phyloP scores from a whole-genome alignment of 2,113 vertebrate genomes.

The Lepisosteus osseus region DNA sequence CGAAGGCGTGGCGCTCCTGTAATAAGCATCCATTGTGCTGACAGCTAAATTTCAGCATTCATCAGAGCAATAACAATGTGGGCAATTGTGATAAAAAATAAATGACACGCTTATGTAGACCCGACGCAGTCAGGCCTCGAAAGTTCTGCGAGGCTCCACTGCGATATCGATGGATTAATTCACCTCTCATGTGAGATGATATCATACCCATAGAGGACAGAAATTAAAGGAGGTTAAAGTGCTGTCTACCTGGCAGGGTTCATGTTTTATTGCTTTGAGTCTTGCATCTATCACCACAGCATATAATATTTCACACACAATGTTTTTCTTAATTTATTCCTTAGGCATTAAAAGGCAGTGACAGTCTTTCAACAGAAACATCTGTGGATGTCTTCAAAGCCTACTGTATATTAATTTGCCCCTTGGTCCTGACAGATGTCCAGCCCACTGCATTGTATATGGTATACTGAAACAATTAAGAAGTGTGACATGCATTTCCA shows the following conservation, averaged over 20 bases:
- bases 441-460: background rate
- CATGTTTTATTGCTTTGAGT: conserved; percentile 52
- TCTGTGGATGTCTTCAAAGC: background rate
- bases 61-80: conserved; percentile 32
- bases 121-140: conserved; percentile 46
- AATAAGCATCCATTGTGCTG: conserved; percentile 79
- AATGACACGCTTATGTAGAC: conserved; percentile 60
- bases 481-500: no score
- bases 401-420: background rate
- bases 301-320: background rate
- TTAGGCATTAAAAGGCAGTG: background rate
- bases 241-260: conserved; percentile 46
- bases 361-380: background rate
- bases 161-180: conserved; percentile 49
- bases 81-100: conserved; percentile 54
- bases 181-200: conserved; percentile 61
- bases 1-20: conserved; percentile 63
- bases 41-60: conserved; percentile 74
- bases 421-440: background rate
- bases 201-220: conserved; percentile 41
- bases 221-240: conserved; percentile 35
- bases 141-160: conserved; percentile 27
- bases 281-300: conserved; percentile 49
- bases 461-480: no score
- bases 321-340: conserved; percentile 1